These are phyloP conservation scores for Podilymbus podiceps DNA, from an alignment of 2,113 vertebrate genomes.

Conservation along the genomic window DNA sequence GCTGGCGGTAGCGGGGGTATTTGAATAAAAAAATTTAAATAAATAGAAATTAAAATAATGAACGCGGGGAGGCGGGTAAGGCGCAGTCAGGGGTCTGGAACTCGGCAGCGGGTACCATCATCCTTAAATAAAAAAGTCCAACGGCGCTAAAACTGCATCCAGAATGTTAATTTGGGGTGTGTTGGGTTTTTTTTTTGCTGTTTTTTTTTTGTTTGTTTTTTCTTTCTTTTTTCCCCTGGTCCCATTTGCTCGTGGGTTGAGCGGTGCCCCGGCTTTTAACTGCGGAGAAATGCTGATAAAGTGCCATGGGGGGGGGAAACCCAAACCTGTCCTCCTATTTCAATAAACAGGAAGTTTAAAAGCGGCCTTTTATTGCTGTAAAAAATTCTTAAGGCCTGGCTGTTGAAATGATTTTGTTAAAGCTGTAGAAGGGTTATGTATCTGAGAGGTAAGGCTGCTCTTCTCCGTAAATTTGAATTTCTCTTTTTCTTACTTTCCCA, in stretches of 20 bases:
- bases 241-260: neutral
- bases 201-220: too few relatives aligned
- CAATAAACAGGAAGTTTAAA: constrained; percentile 65
- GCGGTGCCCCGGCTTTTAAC: neutral
- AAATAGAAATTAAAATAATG: neutral
- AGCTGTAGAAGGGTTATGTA: neutral
- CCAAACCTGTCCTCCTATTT: neutral
- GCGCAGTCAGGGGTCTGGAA: neutral
- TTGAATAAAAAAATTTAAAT: neutral
- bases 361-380: constrained; percentile 1
- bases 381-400: constrained; percentile 48
- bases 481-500: neutral
- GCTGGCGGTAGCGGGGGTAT: neutral
- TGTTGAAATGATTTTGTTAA: neutral
- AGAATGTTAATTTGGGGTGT: neutral
- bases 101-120: neutral
- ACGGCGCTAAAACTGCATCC: neutral
- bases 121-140: neutral
- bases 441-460: constrained; percentile 7
- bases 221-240: neutral
- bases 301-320: neutral
- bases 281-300: neutral
- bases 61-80: neutral
- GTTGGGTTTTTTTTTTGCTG: too few relatives aligned
- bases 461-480: neutral